Conservation (phyloP, 1,140 invertebrate species). For the Trachymyrmex cornetzi region DNA sequence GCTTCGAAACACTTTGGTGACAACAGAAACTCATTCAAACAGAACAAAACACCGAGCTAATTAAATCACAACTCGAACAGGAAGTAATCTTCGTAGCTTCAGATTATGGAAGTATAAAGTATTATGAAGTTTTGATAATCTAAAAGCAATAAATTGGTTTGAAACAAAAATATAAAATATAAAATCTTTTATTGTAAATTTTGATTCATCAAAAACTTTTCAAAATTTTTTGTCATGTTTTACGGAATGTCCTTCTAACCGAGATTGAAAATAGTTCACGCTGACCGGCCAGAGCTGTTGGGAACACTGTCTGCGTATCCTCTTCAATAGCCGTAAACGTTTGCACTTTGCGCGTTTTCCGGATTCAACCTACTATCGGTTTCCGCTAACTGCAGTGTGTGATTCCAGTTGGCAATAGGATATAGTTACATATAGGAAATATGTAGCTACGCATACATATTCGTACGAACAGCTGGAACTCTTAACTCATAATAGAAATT, state of each 20-base stretch:
- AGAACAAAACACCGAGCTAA: background rate
- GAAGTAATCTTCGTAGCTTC: background rate
- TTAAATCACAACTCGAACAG: slow-evolving; percentile 21
- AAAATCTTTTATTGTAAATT: background rate
- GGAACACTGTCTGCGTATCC: background rate
- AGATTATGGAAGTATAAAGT: background rate
- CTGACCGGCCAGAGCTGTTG: slow-evolving; percentile 54
- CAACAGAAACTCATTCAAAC: background rate
- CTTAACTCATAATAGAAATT: slow-evolving; percentile 7
- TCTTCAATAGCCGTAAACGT: slow-evolving; percentile 36
- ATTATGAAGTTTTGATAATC: background rate
- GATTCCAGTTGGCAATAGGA: slow-evolving; percentile 29
- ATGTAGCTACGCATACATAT: background rate
- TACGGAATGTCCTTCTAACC: background rate
- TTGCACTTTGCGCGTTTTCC: slow-evolving; percentile 41
- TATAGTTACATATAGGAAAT: slow-evolving; percentile 41
- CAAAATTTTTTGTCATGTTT: background rate
- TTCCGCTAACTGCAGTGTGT: slow-evolving; percentile 23
- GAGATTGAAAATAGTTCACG: slow-evolving; percentile 68
- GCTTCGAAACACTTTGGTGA: slow-evolving; percentile 2
- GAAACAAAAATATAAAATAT: background rate
- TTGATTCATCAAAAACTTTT: background rate
- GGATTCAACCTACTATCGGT: slow-evolving; percentile 42
- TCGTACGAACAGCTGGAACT: background rate
- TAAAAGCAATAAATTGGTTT: background rate